phyloP scores from a whole-genome alignment of 2,797 vertebrate species.

The Monodelphis domestica region DNA sequence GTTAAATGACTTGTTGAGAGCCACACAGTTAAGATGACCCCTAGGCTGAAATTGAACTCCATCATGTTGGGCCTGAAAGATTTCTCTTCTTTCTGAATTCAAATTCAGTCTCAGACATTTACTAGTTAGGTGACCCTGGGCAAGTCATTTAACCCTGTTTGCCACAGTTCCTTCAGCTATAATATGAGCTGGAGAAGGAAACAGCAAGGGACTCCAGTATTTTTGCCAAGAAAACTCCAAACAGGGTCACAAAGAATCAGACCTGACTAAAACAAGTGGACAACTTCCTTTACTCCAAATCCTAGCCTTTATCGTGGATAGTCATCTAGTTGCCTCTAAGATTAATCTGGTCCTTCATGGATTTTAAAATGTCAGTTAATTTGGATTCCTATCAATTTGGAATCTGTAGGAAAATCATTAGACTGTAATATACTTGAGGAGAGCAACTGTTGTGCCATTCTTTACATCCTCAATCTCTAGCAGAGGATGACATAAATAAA shows the following conservation, averaged over 20 bases:
- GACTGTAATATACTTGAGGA: background rate
- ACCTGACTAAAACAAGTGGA: too few relatives aligned
- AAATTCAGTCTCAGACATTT: too few relatives aligned
- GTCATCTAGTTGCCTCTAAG: background rate
- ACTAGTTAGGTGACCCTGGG: too few relatives aligned
- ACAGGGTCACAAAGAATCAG: too few relatives aligned
- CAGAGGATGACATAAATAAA: background rate
- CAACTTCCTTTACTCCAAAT: background rate
- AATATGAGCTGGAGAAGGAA: too few relatives aligned
- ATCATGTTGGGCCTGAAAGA: too few relatives aligned
- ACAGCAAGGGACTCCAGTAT: too few relatives aligned
- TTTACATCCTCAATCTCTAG: background rate
- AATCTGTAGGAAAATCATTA: conserved; percentile 9
- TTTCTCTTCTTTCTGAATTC: too few relatives aligned
- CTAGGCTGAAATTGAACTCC: background rate
- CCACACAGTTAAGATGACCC: background rate
- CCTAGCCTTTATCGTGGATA: background rate
- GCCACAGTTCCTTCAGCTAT: too few relatives aligned
- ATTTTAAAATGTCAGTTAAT: conserved; percentile 32
- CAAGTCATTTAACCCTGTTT: too few relatives aligned
- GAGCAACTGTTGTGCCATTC: background rate
- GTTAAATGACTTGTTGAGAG: background rate
- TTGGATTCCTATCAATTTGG: background rate
- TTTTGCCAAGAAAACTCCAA: too few relatives aligned
- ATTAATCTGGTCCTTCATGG: background rate